These are phyloP conservation scores for Acipenser ruthenus DNA, from an alignment of 2,797 vertebrate species.

Conservation along the genomic window DNA sequence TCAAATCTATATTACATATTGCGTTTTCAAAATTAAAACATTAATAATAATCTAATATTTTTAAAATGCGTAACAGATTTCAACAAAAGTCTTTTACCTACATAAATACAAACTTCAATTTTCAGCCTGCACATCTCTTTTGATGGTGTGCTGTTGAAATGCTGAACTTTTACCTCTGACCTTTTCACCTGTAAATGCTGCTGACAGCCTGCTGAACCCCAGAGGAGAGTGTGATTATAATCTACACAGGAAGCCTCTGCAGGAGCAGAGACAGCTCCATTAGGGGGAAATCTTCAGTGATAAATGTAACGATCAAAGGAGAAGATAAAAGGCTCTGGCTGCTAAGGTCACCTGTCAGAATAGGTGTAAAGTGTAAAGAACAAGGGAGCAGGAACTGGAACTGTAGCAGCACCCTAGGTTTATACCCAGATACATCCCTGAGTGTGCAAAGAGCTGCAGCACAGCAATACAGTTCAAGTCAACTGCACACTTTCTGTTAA, in stretches of 20 bases:
- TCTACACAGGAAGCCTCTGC: slow-evolving; percentile 54
- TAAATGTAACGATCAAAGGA: slow-evolving; percentile 54
- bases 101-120: slow-evolving; percentile 38
- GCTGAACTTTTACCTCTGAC: slow-evolving; percentile 56
- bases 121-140: slow-evolving; percentile 60
- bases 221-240: slow-evolving; percentile 45
- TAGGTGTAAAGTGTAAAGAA: slow-evolving; percentile 33
- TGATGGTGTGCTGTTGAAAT: slow-evolving; percentile 38
- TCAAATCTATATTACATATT: too few species aligned
- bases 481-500: too few species aligned
- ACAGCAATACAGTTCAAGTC: too few species aligned
- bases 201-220: slow-evolving; percentile 56
- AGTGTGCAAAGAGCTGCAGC: too few species aligned
- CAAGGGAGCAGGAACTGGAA: slow-evolving; percentile 28
- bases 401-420: too few species aligned
- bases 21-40: too few species aligned
- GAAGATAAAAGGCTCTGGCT: slow-evolving; percentile 32
- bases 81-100: slow-evolving; percentile 53
- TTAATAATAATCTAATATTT: too few species aligned
- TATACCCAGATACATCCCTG: too few species aligned
- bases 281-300: slow-evolving; percentile 43
- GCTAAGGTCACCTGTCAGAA: slow-evolving; percentile 32
- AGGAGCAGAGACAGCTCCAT: slow-evolving; percentile 29
- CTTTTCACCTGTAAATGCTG: slow-evolving; percentile 55
- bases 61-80: slow-evolving; percentile 44